Conservation (phyloP, 2,888 invertebrate species). For the Timema podura region DNA sequence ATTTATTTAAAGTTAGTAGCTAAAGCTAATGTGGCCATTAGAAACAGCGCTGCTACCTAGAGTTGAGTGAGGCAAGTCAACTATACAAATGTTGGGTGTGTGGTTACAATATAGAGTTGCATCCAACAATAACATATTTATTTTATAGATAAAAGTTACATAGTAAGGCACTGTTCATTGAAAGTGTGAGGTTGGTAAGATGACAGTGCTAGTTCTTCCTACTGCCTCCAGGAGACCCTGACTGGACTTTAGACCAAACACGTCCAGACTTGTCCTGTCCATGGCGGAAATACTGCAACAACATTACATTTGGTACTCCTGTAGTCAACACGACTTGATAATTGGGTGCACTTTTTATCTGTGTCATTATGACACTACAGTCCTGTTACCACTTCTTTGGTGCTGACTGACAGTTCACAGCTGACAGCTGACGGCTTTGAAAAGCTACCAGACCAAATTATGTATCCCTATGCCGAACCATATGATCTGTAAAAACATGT, state of each 20-base stretch:
- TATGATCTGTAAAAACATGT: no score
- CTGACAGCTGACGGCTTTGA: no score
- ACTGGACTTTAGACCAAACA: conserved; percentile 56
- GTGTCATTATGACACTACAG: no score
- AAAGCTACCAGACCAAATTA: no score
- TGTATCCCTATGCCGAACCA: no score
- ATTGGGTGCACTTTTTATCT: no score
- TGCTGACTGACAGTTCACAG: no score
- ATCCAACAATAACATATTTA: not conserved
- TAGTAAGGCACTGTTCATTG: conserved; percentile 1
- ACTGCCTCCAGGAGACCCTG: conserved; percentile 48
- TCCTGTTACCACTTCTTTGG: no score
- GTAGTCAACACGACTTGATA: conserved; percentile 10
- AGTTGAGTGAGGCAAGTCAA: no score
- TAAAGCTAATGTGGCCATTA: no score
- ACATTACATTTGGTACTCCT: conserved; percentile 24
- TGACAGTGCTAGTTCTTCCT: conserved; percentile 45
- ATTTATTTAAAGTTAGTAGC: no score
- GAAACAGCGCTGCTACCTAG: no score
- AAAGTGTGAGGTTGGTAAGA: conserved; percentile 6
- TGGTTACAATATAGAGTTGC: not conserved
- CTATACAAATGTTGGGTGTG: not conserved
- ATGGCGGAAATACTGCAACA: conserved; percentile 55
- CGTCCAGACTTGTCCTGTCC: conserved; percentile 54
- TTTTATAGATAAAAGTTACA: not conserved